Base-by-base conservation (phyloP, 2,888 invertebrate genomes). In the Drosophila paramelanica region DNA sequence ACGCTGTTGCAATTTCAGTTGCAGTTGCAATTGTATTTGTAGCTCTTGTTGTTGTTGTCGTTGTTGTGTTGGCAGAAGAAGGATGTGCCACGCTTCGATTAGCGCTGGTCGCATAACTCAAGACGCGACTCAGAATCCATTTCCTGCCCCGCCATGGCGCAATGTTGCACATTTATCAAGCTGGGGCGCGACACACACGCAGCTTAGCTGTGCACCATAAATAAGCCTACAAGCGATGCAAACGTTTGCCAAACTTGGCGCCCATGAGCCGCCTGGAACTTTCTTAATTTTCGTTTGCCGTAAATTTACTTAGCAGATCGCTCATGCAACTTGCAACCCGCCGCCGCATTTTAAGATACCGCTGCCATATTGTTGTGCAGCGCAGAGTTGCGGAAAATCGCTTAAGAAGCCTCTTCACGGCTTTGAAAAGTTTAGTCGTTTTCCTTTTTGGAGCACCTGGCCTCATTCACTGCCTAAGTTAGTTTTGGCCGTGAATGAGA, bases 241-340 rank as follows among this genome's bases (percentile, higher is more conserved):
- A 76, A 68, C 65, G 72, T 67, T 5, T 20, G 45, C 23, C 55
- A 50, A 49, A 36, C 27, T 20, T 41, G 2, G 23, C 23, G 33
- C 8, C 5, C 0, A 4, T 4, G 13, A 10, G 1, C 36, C 25
- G 10, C 17, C 50, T 70, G 73, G 64, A 85, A 87, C 70, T 84
- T 87, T 87, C 78, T 82, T 85, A 80, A 84, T 84, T 82, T 78
- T 73, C 78, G 74, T 49, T 67, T 66, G 78, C 51, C 67, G 79
- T 73, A 72, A 71, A 84, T 87, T 81, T 70, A 56, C 70, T 55
- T 49, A 31, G 47, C 27, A 51, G 49, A 61, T 61, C 45, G 61
- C 58, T 68, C 58, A 58, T 47, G 57, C 55, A 46, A 38, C 58
- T 33, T 17, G 51, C 17, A 14, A 14, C 5, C 8, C 13, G 43